These are phyloP conservation scores for Fregata magnificens DNA, from an alignment of 2,113 vertebrate genomes.

Conservation along the genomic window DNA sequence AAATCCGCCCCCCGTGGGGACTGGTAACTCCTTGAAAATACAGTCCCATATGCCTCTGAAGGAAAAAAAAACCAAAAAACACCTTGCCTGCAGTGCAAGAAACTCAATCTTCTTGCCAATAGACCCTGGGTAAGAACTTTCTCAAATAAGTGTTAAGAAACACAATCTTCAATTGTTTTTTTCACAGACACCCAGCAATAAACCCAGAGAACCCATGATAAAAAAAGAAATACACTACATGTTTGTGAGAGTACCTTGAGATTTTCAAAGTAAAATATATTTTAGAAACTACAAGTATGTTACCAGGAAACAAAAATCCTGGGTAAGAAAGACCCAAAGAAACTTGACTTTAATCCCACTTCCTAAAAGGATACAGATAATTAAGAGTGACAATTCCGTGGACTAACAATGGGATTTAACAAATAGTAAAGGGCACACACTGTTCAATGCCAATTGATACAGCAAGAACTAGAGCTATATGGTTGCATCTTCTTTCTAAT, in stretches of 20 bases:
- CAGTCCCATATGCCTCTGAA: not conserved
- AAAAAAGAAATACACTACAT: not conserved
- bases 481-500: not conserved
- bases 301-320: not conserved
- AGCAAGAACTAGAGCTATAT: not conserved
- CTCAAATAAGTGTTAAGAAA: not conserved
- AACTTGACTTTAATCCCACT: not conserved
- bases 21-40: not conserved
- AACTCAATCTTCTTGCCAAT: not conserved
- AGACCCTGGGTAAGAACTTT: not conserved
- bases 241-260: not conserved
- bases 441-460: not conserved
- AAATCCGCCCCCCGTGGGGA: not conserved
- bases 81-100: not conserved
- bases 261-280: not conserved
- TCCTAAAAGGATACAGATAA: not conserved
- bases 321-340: not conserved
- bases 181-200: not conserved
- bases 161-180: not conserved
- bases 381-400: not conserved
- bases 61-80: not conserved
- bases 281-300: not conserved
- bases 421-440: not conserved
- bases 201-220: not conserved
- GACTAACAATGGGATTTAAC: not conserved